These are phyloP conservation scores for Cyprinus carpio DNA, from an alignment of 2,113 vertebrate species.

Conservation along the genomic window DNA sequence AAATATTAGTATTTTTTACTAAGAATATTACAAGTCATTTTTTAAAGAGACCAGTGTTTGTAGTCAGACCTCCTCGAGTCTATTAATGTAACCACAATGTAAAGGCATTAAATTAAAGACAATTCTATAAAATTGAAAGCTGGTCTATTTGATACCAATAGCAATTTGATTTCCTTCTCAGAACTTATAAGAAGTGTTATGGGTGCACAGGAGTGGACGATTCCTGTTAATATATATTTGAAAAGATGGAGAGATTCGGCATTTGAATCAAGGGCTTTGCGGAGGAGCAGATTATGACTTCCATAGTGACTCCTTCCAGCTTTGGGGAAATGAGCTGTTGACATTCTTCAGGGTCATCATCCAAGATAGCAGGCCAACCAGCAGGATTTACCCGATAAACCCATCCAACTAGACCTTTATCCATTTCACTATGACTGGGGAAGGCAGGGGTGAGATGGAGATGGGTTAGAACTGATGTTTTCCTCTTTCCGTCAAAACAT, in stretches of 20 bases:
- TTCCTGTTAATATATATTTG: constrained; percentile 61
- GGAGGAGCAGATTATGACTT: constrained; percentile 81
- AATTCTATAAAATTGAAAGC: background rate
- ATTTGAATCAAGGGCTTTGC: constrained; percentile 82
- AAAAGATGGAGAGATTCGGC: constrained; percentile 79
- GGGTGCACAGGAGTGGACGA: background rate
- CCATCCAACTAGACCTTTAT: constrained; percentile 84
- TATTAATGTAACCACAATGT: background rate
- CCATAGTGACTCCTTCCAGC: constrained; percentile 78
- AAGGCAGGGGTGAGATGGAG: constrained; percentile 75
- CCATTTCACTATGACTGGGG: constrained; percentile 80
- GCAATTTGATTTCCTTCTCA: constrained; percentile 12
- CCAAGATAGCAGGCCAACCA: constrained; percentile 84
- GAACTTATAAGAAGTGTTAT: background rate
- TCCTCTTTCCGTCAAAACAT: background rate
- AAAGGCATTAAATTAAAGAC: background rate
- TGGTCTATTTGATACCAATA: background rate
- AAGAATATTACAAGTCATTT: background rate
- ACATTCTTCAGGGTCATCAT: constrained; percentile 90
- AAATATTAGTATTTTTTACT: background rate
- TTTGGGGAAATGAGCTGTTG: constrained; percentile 88
- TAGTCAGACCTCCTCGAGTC: background rate
- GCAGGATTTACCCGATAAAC: constrained; percentile 87
- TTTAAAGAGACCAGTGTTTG: background rate
- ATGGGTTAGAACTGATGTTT: constrained; percentile 53